phyloP scores from a whole-genome alignment of 2,113 vertebrate species.

The Otus sunia region DNA sequence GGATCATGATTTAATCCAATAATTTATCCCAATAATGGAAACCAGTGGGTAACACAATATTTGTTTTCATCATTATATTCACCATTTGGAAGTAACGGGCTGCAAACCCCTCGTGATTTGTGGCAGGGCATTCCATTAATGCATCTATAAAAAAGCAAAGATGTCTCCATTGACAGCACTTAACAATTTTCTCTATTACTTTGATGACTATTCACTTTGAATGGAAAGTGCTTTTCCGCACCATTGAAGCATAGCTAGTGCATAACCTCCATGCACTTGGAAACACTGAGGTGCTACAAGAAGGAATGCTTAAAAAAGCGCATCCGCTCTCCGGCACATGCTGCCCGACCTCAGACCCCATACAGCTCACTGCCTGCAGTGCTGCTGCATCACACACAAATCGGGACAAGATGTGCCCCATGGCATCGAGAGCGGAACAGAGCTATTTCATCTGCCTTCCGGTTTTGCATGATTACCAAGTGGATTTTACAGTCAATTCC shows the following conservation, averaged over 20 bases:
- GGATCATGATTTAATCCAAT: not conserved
- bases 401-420: rapidly evolving
- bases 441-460: not conserved
- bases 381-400: not conserved
- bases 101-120: not conserved
- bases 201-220: constrained; percentile 3
- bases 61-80: constrained; percentile 19
- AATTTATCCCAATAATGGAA: not conserved
- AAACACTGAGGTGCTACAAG: not conserved
- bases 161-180: not conserved
- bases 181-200: constrained; percentile 32
- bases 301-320: not conserved
- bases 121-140: not conserved
- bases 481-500: not conserved
- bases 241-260: not conserved
- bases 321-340: not conserved
- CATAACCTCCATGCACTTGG: not conserved
- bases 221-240: constrained; percentile 21
- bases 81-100: not conserved
- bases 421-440: rapidly evolving
- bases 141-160: not conserved
- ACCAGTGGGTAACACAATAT: not conserved
- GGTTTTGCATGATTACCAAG: not conserved
- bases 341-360: rapidly evolving
- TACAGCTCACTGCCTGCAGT: not conserved